Conservation (phyloP, 2,113 vertebrate genomes). For the Grammomys surdaster region DNA sequence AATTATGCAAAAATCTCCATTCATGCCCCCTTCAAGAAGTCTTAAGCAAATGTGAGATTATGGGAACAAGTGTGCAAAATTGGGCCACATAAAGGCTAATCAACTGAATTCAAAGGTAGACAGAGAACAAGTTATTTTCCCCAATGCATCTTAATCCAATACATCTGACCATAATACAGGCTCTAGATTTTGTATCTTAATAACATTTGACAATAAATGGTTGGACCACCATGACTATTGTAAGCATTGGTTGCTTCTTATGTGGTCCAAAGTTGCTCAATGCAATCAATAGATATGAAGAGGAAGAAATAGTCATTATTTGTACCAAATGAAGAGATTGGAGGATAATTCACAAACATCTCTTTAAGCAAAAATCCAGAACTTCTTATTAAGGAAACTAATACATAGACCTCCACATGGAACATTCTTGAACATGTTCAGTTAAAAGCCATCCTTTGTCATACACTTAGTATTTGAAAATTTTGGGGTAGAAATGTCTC, state of each 20-base stretch:
- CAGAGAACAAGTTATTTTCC: not conserved
- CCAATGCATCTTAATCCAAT: not conserved
- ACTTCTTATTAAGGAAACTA: not conserved
- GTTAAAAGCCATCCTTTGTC: not conserved
- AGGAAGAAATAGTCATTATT: too few species aligned
- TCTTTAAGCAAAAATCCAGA: not conserved
- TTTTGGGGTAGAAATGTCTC: not conserved
- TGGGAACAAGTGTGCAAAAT: not conserved
- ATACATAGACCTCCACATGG: not conserved
- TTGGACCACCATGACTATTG: not conserved
- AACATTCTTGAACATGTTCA: not conserved
- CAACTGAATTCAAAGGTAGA: not conserved
- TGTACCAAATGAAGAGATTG: too few species aligned
- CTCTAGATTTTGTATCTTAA: not conserved
- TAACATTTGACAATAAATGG: not conserved
- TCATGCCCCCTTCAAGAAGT: not conserved
- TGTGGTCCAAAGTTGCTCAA: not conserved
- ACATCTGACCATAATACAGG: fast-evolving
- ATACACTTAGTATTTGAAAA: not conserved
- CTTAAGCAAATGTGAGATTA: not conserved
- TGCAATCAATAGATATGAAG: not conserved
- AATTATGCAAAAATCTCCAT: not conserved
- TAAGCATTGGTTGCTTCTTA: not conserved
- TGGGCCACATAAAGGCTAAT: not conserved
- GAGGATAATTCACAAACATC: not conserved